phyloP scores from a whole-genome alignment of 2,888 invertebrate genomes.

The Chrysodeixis includens region DNA sequence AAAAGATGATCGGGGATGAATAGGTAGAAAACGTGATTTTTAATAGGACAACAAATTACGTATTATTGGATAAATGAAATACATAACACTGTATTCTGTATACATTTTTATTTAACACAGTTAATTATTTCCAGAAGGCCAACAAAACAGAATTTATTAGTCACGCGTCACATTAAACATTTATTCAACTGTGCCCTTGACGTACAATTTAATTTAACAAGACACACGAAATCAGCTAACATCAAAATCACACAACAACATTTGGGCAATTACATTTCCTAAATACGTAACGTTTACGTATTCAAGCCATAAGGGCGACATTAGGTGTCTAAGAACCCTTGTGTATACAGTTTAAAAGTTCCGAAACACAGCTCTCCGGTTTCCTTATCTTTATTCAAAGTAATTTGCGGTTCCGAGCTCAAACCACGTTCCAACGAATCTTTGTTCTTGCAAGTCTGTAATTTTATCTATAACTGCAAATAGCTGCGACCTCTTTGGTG shows the following conservation, averaged over 20 bases:
- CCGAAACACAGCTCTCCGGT: conserved; percentile 50
- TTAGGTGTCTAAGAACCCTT: conserved; percentile 29
- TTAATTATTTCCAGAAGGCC: background rate
- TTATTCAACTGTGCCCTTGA: conserved; percentile 5
- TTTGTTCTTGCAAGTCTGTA: conserved; percentile 48
- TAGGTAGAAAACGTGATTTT: too few species aligned
- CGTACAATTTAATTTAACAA: conserved; percentile 3
- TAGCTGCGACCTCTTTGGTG: conserved; percentile 37
- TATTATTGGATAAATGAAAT: too few species aligned
- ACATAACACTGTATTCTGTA: too few species aligned
- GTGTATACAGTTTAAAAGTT: conserved; percentile 40
- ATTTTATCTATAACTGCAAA: conserved; percentile 55
- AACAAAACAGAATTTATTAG: background rate
- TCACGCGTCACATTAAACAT: background rate
- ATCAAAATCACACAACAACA: conserved; percentile 13
- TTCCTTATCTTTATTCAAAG: conserved; percentile 65
- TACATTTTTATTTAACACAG: too few species aligned
- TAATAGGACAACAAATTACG: too few species aligned
- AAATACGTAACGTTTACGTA: conserved; percentile 14
- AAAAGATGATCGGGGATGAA: too few species aligned
- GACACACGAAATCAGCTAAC: conserved; percentile 5
- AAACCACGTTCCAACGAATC: conserved; percentile 45
- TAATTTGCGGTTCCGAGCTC: conserved; percentile 57
- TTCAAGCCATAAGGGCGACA: conserved; percentile 20
- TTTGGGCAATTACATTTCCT: conserved; percentile 12